Evolutionary conservation across 2,113 vertebrate species (phyloP), one percentile per base, ranked within the genome.

Genomic region (Archilochus colubris): DNA sequence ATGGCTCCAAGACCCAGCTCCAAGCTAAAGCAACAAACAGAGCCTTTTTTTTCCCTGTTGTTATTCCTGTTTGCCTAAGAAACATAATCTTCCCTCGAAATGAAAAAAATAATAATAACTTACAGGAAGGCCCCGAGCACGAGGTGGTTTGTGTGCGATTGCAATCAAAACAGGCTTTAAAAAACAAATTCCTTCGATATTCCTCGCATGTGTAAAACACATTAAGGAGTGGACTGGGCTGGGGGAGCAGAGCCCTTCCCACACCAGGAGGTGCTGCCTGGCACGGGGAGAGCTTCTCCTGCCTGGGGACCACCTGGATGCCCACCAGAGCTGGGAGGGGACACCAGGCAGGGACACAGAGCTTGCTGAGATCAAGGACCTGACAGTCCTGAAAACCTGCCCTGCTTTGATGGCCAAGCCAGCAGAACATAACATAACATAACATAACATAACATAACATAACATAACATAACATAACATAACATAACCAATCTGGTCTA

Each of bases 41-140:
- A 58, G 74, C 58, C 94, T 92, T 93, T 96, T 93, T 96, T 93
- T 93, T 82, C 93, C 91, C 93, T 8, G 74, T 96, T 96, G 93
- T 95, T 95, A 94, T 96, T 97, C 95, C 95, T 97, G 96, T 95
- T 96, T 96, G 90, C 70, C 92, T 94, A 96, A 96, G 94, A 93
- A 96, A 96, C 83, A 82, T 89, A 97, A 95, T 96, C 93, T 94
- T 92, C 55, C 81, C 76, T 48, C 16, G 2, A 94, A 96, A 96
- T 94, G 92, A 96, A 95, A 92, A 83, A 96, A 95, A 97, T 88
- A 94, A 96, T 91, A 87, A 96, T 92, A 91, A 96, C 91, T 93
- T 36, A 73, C 91, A 96, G 93, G 94, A 96, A 95, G 93, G 90
- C 94, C 92, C 69, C 86, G 14, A 95, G 92, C 95, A 8, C 77